phyloP scores from a whole-genome alignment of 2,113 vertebrate genomes.

The Chrysemys picta region DNA sequence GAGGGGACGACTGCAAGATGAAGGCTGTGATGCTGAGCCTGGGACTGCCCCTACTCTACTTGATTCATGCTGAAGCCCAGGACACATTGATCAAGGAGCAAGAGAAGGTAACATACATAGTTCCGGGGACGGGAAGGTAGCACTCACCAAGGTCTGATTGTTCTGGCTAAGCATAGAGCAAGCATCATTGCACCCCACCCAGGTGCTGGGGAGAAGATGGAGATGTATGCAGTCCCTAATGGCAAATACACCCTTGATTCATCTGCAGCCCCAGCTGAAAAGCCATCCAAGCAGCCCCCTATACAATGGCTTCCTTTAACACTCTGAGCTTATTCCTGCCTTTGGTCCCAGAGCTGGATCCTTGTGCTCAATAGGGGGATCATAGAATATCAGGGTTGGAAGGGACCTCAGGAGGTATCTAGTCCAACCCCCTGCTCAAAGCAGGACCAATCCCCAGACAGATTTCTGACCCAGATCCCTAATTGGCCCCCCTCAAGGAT shows the following conservation, averaged over 20 bases:
- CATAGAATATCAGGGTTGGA: too few species aligned
- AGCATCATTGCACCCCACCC: neutral
- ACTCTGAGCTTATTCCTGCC: too few species aligned
- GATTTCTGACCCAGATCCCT: too few species aligned
- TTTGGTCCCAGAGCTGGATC: too few species aligned
- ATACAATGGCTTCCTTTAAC: neutral
- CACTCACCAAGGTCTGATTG: rapidly evolving
- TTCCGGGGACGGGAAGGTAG: neutral
- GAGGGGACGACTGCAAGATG: neutral
- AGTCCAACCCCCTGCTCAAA: too few species aligned
- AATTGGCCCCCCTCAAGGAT: too few species aligned
- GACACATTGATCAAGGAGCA: rapidly evolving
- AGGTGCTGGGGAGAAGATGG: neutral
- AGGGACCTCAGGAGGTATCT: too few species aligned
- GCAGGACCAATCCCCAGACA: too few species aligned
- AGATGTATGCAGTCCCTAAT: neutral
- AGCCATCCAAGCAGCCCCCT: neutral
- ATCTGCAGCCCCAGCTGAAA: neutral
- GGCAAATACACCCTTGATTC: neutral
- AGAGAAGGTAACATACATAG: neutral
- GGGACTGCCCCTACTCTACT: slow-evolving; percentile 26
- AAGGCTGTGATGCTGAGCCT: neutral
- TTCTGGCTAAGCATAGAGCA: neutral
- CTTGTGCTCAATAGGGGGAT: too few species aligned
- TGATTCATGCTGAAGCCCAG: rapidly evolving